Conservation (phyloP, 2,797 vertebrate species). For the Dallia pectoralis region DNA sequence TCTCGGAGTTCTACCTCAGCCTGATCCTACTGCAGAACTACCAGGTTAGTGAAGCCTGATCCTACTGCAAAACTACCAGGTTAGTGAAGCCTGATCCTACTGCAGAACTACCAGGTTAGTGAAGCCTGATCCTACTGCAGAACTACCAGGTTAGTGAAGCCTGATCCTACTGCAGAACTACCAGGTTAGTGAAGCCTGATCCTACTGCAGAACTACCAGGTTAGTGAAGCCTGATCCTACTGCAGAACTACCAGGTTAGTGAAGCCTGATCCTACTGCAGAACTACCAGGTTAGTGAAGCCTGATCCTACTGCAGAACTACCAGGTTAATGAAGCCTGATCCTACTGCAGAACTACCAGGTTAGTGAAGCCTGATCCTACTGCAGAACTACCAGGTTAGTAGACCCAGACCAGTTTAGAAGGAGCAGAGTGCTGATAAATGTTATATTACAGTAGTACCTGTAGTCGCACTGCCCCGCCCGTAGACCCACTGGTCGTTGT, state of each 20-base stretch:
- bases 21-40: conserved; percentile 97
- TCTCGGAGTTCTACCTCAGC: conserved; percentile 99
- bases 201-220: no score
- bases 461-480: no score
- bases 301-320: conserved; percentile 98
- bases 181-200: conserved; percentile 77
- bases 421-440: no score
- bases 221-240: conserved; percentile 90
- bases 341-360: conserved; percentile 96
- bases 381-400: conserved; percentile 90
- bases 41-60: conserved; percentile 77
- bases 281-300: no score
- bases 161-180: no score
- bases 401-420: conserved; percentile 66
- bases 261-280: conserved; percentile 97
- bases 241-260: no score
- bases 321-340: no score
- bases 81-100: conserved; percentile 72
- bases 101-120: conserved; percentile 81
- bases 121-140: conserved; percentile 74
- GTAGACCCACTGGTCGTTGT: no score
- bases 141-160: conserved; percentile 79
- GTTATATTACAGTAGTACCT: no score
- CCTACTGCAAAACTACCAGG: no score
- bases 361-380: conserved; percentile 96